Percentiles rank a stretch among this genome's conserved stretches.
phyloP scores from a whole-genome alignment of 2,888 invertebrate species.

The Lottia gigantea region DNA sequence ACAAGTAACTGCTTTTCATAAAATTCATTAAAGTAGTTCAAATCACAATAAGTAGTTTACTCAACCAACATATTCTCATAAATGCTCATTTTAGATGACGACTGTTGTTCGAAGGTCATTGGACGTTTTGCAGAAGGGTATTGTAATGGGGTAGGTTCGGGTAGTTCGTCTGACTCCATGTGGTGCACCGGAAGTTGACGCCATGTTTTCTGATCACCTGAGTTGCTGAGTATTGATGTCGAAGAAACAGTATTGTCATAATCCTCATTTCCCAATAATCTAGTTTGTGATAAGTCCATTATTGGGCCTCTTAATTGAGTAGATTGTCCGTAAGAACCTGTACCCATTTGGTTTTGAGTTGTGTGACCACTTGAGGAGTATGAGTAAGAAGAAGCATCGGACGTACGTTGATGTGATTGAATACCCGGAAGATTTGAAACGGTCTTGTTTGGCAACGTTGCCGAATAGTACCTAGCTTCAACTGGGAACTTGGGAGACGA shows the following conservation, averaged over 20 bases:
- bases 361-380: constrained; percentile 16
- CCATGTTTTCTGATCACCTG: constrained; percentile 1
- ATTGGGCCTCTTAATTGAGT: constrained; percentile 13
- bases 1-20: too few relatives aligned
- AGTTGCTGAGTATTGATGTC: constrained; percentile 39
- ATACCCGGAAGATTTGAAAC: neutral
- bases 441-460: constrained; percentile 1
- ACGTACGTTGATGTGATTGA: neutral
- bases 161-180: constrained; percentile 26
- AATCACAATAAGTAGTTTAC: too few relatives aligned
- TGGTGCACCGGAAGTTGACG: constrained; percentile 2
- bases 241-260: constrained; percentile 52
- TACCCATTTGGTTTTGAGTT: constrained; percentile 11
- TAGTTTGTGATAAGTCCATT: constrained; percentile 14
- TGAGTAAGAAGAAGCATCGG: constrained; percentile 7
- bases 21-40: too few relatives aligned
- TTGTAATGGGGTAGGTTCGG: constrained; percentile 49
- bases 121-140: constrained; percentile 56
- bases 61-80: constrained; percentile 53
- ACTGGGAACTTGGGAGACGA: constrained; percentile 17
- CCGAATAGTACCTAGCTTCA: constrained; percentile 15
- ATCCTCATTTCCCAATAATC: constrained; percentile 41
- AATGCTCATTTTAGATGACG: constrained; percentile 59
- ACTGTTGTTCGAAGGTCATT: constrained; percentile 58
- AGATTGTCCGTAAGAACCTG: constrained; percentile 28